Evolutionary conservation across 2,797 vertebrate species (phyloP), one percentile per base, ranked within the genome.

Genomic region (Remorina albescens): DNA sequence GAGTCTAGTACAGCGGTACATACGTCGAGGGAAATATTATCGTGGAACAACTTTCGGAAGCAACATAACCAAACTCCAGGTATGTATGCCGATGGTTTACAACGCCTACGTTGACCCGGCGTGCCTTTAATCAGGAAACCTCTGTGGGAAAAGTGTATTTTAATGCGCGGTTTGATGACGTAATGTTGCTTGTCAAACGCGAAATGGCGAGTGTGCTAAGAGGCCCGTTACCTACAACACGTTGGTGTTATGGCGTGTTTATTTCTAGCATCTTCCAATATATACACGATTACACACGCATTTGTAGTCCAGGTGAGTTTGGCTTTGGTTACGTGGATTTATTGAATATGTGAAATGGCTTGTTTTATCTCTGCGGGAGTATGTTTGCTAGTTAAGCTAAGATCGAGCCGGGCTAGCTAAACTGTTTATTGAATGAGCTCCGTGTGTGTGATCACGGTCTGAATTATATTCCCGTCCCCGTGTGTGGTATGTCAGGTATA

Each of bases 131-230:
- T 72, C 2, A 8, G 34, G 62, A 71, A 86, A 88, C 71, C 77
- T 84, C 79, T 83, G 83, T 79, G 81, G 86, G 91, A 95, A 95
- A 95, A 88, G 92, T 92, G 92, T 92, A 93, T 96, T 96, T 96
- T 96, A 96, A 96, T 96, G 96, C 96, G 96, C 96, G 95, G 91
- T 95, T 96, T 96, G 96, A 97, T 97, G 96, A 97, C 96, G 96
- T 97, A 97, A 96, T 93, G 92, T 88, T 91, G 92, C 87, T 94
- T 90, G 49, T 93, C 89, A 80, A 92, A 93, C 86, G 79, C 91
- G 91, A 94, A 94, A 94, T 94, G 94, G 93, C 91, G 93, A 93
- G 66, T 64, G 61, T 85, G 91, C 88, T 88, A 90, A 77, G 83
- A 89, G 89, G 92, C 91, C 93, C 78, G 70, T 82, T 80, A 78